These are phyloP conservation scores for Pelvicachromis taeniatus DNA, from an alignment of 2,113 vertebrate species.

Conservation along the genomic window DNA sequence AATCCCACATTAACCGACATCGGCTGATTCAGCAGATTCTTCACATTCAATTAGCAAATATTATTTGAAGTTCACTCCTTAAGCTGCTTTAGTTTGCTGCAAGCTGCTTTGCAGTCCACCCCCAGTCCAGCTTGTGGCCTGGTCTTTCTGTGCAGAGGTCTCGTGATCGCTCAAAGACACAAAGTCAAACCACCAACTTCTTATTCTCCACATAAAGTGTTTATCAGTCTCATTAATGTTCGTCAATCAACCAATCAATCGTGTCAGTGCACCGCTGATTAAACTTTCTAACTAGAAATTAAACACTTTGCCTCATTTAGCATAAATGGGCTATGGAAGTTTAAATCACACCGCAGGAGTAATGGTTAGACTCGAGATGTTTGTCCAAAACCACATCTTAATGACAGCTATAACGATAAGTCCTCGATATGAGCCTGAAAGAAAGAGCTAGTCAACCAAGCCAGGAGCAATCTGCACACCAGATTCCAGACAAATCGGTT, in stretches of 20 bases:
- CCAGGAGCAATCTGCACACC: rapidly evolving
- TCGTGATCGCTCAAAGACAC: background rate
- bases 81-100: background rate
- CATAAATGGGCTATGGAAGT: rapidly evolving
- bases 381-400: background rate
- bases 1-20: rapidly evolving
- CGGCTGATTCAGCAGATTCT: background rate
- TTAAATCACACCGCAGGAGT: background rate
- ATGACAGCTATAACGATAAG: background rate
- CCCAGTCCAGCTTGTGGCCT: background rate
- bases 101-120: background rate
- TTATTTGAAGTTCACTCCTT: background rate
- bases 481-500: background rate
- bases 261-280: too few species aligned
- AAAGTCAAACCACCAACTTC: background rate
- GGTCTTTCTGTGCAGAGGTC: background rate
- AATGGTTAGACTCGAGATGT: background rate
- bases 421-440: background rate
- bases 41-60: background rate
- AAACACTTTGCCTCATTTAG: rapidly evolving
- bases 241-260: background rate
- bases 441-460: background rate
- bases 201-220: background rate
- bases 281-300: background rate
- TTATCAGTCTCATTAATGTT: background rate